A percentile compares a stretch with the other conserved stretches of the same genome.
phyloP scores from a whole-genome alignment of 2,888 invertebrate species.

The Plusia festucae region DNA sequence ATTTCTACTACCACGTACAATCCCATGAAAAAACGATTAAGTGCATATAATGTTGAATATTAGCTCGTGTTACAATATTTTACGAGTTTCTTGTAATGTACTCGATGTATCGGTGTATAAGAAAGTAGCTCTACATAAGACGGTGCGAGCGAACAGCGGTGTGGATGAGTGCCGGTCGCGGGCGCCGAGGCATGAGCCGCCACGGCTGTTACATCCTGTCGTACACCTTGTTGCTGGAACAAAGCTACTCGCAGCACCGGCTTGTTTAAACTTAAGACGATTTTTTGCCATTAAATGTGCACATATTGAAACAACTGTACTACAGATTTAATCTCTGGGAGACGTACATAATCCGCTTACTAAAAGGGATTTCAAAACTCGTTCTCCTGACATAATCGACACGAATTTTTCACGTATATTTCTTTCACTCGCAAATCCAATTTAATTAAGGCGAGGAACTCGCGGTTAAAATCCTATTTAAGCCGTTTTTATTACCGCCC shows the following conservation, averaged over 20 bases:
- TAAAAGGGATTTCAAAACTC: constrained; percentile 82
- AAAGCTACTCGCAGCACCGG: constrained; percentile 49
- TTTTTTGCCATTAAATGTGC: constrained; percentile 53
- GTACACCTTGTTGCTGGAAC: constrained; percentile 61
- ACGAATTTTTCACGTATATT: constrained; percentile 88
- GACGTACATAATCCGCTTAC: constrained; percentile 79
- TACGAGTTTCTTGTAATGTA: constrained; percentile 42
- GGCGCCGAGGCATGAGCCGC: constrained; percentile 53
- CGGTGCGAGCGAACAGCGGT: background rate
- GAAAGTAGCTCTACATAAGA: background rate
- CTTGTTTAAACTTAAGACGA: constrained; percentile 57
- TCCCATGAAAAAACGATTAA: constrained; percentile 74
- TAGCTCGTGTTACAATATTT: constrained; percentile 59
- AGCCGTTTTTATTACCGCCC: constrained; percentile 89
- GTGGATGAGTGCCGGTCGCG: constrained; percentile 24
- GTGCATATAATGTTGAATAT: constrained; percentile 68
- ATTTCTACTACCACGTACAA: constrained; percentile 68
- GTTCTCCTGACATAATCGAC: constrained; percentile 86
- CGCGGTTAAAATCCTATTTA: constrained; percentile 89
- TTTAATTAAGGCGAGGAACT: constrained; percentile 89
- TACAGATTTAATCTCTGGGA: constrained; percentile 72
- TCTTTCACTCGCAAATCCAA: constrained; percentile 89
- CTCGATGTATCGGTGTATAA: constrained; percentile 10
- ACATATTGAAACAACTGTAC: constrained; percentile 62
- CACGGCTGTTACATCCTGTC: constrained; percentile 81